These are phyloP conservation scores for Gymnoscopelus braueri DNA, from an alignment of 2,797 vertebrate genomes.

Conservation along the genomic window DNA sequence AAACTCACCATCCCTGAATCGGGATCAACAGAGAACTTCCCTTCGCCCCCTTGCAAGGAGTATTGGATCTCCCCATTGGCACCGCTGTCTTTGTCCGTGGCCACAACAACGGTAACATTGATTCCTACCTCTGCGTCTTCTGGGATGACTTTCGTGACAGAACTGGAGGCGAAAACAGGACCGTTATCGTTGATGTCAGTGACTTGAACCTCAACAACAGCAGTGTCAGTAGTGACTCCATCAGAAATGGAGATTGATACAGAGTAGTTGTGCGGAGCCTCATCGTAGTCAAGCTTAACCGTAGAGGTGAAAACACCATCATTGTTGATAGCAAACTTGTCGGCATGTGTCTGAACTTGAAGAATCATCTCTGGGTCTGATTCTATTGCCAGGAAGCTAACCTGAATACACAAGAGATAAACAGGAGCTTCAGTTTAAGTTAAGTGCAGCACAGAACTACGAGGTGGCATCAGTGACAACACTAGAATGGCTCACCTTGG, in stretches of 20 bases:
- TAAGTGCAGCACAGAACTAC: no score
- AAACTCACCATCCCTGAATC: slow-evolving; percentile 71
- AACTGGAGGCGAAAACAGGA: slow-evolving; percentile 66
- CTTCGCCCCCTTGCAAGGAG: slow-evolving; percentile 73
- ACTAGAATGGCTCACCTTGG: slow-evolving; percentile 60
- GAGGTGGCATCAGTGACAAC: neutral
- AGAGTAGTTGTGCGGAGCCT: slow-evolving; percentile 68
- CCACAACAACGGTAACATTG: slow-evolving; percentile 37
- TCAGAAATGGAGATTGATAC: slow-evolving; percentile 79
- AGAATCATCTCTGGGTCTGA: slow-evolving; percentile 45
- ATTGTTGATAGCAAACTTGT: slow-evolving; percentile 67
- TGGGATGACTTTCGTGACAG: slow-evolving; percentile 12
- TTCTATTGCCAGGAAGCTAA: slow-evolving; percentile 44
- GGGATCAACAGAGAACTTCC: slow-evolving; percentile 69
- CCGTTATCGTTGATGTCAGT: slow-evolving; percentile 83
- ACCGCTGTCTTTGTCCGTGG: slow-evolving; percentile 73
- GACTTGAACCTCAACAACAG: slow-evolving; percentile 72
- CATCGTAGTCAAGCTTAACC: slow-evolving; percentile 76
- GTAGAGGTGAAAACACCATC: slow-evolving; percentile 68
- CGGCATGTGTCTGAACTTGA: slow-evolving; percentile 56
- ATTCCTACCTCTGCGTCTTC: slow-evolving; percentile 56
- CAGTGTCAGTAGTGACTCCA: slow-evolving; percentile 56
- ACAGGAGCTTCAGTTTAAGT: no score
- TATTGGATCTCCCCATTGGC: slow-evolving; percentile 81
- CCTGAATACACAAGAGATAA: slow-evolving; percentile 51